Conservation (phyloP, 2,113 vertebrate genomes). For the Oxygymnocypris stewartii region DNA sequence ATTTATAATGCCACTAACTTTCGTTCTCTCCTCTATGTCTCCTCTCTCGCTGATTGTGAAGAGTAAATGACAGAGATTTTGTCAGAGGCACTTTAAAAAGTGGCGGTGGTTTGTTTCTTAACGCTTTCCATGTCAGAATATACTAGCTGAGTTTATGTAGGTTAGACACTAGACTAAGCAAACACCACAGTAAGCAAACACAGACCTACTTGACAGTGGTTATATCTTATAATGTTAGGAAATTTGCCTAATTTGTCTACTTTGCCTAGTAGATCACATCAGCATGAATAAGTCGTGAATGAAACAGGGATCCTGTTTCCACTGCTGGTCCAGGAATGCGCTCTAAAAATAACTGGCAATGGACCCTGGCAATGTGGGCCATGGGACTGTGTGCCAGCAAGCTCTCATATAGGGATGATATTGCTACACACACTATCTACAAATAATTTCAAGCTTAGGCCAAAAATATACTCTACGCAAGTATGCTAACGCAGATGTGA, state of each 20-base stretch:
- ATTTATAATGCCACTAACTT: conserved; percentile 53
- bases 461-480: conserved; percentile 23
- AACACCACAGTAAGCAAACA: conserved; percentile 29
- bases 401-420: conserved; percentile 45
- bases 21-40: conserved; percentile 32
- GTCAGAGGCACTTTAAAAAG: conserved; percentile 31
- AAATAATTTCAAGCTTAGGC: not conserved
- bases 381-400: conserved; percentile 56
- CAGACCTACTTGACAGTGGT: conserved; percentile 13
- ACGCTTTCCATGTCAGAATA: not conserved
- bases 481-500: conserved; percentile 13
- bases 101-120: conserved; percentile 18
- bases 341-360: conserved; percentile 47
- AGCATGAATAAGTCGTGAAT: conserved; percentile 37
- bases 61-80: conserved; percentile 15
- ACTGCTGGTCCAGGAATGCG: conserved; percentile 38
- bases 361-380: conserved; percentile 61
- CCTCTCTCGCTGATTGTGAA: conserved; percentile 30
- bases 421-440: conserved; percentile 8
- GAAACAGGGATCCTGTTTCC: conserved; percentile 45
- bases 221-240: conserved; percentile 4
- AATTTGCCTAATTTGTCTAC: not conserved
- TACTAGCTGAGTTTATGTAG: not conserved
- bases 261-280: conserved; percentile 27
- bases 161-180: conserved; percentile 34